Conservation (phyloP, 2,113 vertebrate genomes). For the Pelecanoides urinatrix region DNA sequence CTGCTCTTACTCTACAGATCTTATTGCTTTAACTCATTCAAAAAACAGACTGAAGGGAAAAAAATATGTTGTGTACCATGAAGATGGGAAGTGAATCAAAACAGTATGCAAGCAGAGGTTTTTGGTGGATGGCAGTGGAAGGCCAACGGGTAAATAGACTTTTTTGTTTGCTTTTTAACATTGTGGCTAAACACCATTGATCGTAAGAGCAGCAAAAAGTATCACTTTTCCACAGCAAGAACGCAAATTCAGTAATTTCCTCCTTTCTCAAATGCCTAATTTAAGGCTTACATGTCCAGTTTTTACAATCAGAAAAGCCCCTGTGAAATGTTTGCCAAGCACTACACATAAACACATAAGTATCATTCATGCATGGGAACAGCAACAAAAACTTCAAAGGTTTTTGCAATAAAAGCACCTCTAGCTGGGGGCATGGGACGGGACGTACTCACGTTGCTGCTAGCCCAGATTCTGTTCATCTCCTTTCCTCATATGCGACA, state of each 20-base stretch:
- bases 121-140: not conserved
- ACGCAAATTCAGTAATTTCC: not conserved
- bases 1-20: not conserved
- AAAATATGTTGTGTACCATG: not conserved
- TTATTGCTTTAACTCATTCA: not conserved
- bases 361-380: rapidly evolving
- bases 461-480: not conserved
- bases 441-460: rapidly evolving
- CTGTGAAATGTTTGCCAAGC: not conserved
- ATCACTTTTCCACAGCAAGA: not conserved
- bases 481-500: not conserved
- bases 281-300: not conserved
- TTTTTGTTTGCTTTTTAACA: not conserved
- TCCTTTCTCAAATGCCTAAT: not conserved
- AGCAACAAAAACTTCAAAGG: not conserved
- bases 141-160: not conserved
- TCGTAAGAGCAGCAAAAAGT: not conserved
- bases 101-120: not conserved
- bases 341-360: not conserved
- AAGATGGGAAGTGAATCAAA: not conserved
- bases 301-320: not conserved
- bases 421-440: no score
- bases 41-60: not conserved
- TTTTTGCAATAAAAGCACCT: not conserved
- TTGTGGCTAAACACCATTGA: not conserved